Base-by-base conservation (phyloP, 2,797 vertebrate species). In the Sebastes flavidus region DNA sequence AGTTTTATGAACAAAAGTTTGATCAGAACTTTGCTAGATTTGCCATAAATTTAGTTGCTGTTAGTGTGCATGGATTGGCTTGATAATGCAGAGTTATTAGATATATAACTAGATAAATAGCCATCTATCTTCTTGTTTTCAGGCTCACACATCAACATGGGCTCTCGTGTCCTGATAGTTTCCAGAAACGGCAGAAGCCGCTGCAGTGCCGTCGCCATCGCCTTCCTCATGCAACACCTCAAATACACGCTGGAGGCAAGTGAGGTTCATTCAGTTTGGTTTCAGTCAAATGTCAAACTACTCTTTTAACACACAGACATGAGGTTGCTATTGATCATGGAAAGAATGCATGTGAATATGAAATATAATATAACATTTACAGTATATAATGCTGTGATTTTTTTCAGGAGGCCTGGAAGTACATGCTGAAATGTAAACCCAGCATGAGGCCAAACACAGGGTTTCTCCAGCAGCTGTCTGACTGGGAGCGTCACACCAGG, bases 401-500 rank as follows among this genome's bases (percentile, higher is more conserved):
- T 16, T 93, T 87, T 55, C 90, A 98, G 97, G 95, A 93, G 24
- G 95, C 97, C 63, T 99, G 97, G 97, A 75, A 5, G 18, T 80
- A 94, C 0, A 49, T 97, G 75, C 91, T 94, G 61, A 95, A 92
- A 61, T 97, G 97, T 85, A 97, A 98, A 91, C 78, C 58, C 20
- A 94, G 89, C 84, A 93, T 96, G 91, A 94, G 95, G 63, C 97
- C 97, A 6, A 96, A 97, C 80, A 87, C 90, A 0, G 95, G 94
- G 22, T 96, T 98, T 81, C 95, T 98, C 42, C 79, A 93, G 62
- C 97, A 98, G 92, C 96, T 99, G 55, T 96, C 93, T 0, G 92
- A 95, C 29, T 99, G 97, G 98, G 97, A 99, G 90, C 73, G 91
- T 54, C 81, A 75, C 10, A 65, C 93, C 67, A 73, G 89, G 0